Evolutionary conservation across 2,113 vertebrate species (phyloP).

Genomic region (Syngnathus typhle): DNA sequence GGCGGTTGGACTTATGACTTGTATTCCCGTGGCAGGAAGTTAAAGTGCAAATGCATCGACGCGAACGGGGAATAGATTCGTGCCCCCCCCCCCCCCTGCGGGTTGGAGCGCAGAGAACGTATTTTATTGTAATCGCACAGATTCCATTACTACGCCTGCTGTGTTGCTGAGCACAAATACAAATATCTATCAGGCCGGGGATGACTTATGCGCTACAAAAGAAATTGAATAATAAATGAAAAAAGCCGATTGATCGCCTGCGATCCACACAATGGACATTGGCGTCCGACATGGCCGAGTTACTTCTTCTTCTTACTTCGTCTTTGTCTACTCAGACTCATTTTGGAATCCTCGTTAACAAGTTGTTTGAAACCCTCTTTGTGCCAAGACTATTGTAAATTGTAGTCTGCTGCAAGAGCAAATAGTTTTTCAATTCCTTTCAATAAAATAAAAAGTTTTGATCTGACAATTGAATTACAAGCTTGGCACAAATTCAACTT

Average conservation of each 20-base stretch:
- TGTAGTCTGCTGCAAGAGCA: neutral
- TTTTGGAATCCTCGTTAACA: neutral
- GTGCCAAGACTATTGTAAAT: too few relatives aligned
- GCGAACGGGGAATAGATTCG: constrained; percentile 44
- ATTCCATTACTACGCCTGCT: constrained; percentile 8
- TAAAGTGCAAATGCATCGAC: constrained; percentile 46
- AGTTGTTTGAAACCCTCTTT: neutral
- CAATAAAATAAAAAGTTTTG: neutral
- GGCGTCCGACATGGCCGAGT: neutral
- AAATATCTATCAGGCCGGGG: constrained; percentile 19
- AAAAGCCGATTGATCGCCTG: neutral
- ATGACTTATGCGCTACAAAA: neutral
- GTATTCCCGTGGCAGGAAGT: constrained; percentile 42
- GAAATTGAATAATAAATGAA: neutral
- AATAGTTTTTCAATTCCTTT: neutral
- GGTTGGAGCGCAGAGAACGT: constrained; percentile 15
- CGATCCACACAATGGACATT: neutral
- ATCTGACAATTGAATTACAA: too few relatives aligned
- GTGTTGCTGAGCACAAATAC: constrained; percentile 12
- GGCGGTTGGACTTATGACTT: too few relatives aligned
- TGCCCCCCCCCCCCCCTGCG: neutral
- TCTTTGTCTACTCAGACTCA: neutral
- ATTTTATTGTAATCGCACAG: constrained; percentile 27
- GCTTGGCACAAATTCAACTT: neutral
- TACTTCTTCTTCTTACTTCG: too few relatives aligned